phyloP scores from a whole-genome alignment of 2,113 vertebrate genomes.

The Pangasianodon gigas region DNA sequence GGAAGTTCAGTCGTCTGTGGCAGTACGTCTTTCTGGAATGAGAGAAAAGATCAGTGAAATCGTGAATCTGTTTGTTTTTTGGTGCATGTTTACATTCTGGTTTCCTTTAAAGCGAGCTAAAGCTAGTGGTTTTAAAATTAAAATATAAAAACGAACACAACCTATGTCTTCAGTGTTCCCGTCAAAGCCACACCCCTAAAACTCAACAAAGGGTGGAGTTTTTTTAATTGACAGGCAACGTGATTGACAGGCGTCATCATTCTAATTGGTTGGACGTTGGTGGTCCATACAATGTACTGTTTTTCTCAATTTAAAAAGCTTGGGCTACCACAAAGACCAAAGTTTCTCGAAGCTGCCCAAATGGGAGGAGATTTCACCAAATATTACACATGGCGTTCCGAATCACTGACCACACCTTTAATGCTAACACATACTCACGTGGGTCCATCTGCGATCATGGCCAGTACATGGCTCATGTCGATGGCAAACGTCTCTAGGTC shows the following conservation, averaged over 20 bases:
- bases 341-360: background rate
- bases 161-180: background rate
- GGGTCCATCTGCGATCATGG: constrained; percentile 91
- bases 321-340: background rate
- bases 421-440: constrained; percentile 75
- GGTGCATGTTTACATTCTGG: background rate
- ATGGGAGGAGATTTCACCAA: background rate
- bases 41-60: background rate
- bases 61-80: background rate
- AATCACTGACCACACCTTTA: background rate
- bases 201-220: background rate
- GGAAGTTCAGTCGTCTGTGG: constrained; percentile 91
- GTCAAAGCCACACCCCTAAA: background rate
- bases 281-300: background rate
- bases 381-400: background rate
- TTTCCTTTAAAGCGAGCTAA: background rate
- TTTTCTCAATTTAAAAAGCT: background rate
- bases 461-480: constrained; percentile 91
- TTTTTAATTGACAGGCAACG: background rate
- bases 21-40: constrained; percentile 90
- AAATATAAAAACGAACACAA: background rate
- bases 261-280: background rate
- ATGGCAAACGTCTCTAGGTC: constrained; percentile 94
- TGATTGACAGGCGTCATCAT: background rate
- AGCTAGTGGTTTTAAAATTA: background rate